Base-by-base conservation (phyloP, 2,113 vertebrate genomes). In the Thryonomys swinderianus region DNA sequence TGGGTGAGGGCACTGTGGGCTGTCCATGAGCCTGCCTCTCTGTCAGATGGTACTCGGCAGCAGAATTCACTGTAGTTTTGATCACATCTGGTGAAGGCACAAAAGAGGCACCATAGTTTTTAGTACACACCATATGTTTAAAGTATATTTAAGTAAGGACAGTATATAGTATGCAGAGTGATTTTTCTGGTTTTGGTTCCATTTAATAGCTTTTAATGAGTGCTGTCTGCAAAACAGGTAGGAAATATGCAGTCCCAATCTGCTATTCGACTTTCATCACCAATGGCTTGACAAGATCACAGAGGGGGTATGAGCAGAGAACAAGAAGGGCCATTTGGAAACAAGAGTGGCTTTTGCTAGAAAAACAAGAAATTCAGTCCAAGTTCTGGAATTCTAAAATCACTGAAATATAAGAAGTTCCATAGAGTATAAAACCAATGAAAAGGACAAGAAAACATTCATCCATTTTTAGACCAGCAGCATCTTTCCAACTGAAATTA, bases 401-500 rank as follows among this genome's bases (percentile, higher is more conserved):
- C 37, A 57, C 32, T 48, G 48, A 87, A 76, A 51, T 73, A 84
- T 25, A 62, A 61, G 55, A 67, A 76, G 48, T 45, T 95, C 27
- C 13, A 42, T 84, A 82, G 64, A 88, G 45, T 85, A 55, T 59
- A 61, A 88, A 95, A 69, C 13, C 62, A 96, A 1, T 79, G 11
- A 25, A 74, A 90, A 86, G n/a, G 53, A 74, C 10, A 34, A 9
- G 64, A 3, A 59, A 51, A 51, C 74, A 34, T 53, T 95, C 34
- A 3, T 67, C 81, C 18, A 12, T 83, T 66, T 96, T 57, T 53
- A 13, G 51, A 91, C 87, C 53, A 87, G 67, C 48, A 51, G 3
- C 92, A n/a, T 53, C 64, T 94, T 94, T 91, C 66, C 90, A 79
- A 27, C 10, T 79, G 94, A 96, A 80, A 88, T 83, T 17, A 25